These are phyloP conservation scores for Clarias batrachus DNA, from an alignment of 2,113 vertebrate genomes.

Conservation along the genomic window DNA sequence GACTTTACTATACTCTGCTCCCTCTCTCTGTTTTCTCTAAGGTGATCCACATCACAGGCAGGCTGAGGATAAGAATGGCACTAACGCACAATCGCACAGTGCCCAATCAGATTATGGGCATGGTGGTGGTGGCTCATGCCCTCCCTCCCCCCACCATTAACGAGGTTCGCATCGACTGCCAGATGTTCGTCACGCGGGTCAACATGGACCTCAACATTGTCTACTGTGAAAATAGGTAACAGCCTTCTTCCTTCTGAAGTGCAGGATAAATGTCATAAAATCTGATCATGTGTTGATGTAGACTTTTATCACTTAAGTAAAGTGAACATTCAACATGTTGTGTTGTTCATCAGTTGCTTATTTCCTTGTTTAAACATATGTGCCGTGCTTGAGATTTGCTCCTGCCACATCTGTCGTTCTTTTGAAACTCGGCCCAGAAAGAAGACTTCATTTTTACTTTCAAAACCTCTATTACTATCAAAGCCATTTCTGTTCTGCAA, in stretches of 20 bases:
- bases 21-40: constrained; percentile 63
- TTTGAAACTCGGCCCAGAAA: constrained; percentile 39
- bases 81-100: constrained; percentile 89
- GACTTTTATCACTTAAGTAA: not conserved
- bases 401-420: constrained; percentile 21
- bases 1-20: not conserved
- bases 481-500: constrained; percentile 36
- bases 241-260: not conserved
- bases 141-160: constrained; percentile 98
- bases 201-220: constrained; percentile 99
- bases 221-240: constrained; percentile 99
- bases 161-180: constrained; percentile 98
- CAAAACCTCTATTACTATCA: constrained; percentile 39
- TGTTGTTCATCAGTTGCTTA: not conserved
- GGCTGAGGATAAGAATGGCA: constrained; percentile 90
- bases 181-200: constrained; percentile 98
- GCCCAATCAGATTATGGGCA: constrained; percentile 95
- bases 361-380: not conserved
- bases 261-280: not conserved
- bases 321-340: not conserved
- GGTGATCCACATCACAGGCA: constrained; percentile 97
- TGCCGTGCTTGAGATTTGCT: not conserved
- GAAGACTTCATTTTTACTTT: constrained; percentile 32
- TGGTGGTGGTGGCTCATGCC: constrained; percentile 95
- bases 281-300: not conserved